Percentiles rank a stretch among this genome's conserved stretches.
Conservation (phyloP, 2,113 vertebrate genomes). For the Nipponia nippon region DNA sequence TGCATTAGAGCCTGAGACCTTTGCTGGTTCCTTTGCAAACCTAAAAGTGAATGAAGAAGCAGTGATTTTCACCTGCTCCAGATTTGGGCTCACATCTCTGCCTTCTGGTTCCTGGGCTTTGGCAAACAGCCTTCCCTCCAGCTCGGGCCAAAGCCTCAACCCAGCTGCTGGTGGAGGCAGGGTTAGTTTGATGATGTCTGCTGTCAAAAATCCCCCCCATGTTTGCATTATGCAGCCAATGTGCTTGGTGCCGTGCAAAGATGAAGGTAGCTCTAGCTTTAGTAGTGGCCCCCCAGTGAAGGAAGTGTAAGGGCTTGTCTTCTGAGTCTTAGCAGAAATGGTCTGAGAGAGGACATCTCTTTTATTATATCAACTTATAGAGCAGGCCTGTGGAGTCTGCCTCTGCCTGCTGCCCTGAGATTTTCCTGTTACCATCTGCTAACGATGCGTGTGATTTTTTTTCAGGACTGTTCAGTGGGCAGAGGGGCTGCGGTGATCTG, state of each 20-base stretch:
- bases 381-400: neutral
- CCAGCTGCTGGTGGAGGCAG: neutral
- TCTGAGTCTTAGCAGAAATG: neutral
- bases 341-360: neutral
- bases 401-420: neutral
- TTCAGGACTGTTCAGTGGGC: neutral
- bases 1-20: accelerated
- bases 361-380: neutral
- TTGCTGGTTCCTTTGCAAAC: neutral
- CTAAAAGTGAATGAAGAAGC: neutral
- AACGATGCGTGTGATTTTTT: neutral
- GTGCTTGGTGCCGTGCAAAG: neutral
- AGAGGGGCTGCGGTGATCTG: neutral
- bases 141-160: neutral
- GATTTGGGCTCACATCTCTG: neutral
- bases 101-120: neutral
- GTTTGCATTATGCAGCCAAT: accelerated
- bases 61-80: neutral
- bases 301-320: neutral
- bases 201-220: neutral
- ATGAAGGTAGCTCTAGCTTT: neutral
- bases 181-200: neutral
- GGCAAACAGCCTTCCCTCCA: neutral
- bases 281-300: no score
- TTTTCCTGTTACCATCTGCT: neutral